Base-by-base conservation (phyloP, 1,140 invertebrate genomes). In the Microplitis demolitor region DNA sequence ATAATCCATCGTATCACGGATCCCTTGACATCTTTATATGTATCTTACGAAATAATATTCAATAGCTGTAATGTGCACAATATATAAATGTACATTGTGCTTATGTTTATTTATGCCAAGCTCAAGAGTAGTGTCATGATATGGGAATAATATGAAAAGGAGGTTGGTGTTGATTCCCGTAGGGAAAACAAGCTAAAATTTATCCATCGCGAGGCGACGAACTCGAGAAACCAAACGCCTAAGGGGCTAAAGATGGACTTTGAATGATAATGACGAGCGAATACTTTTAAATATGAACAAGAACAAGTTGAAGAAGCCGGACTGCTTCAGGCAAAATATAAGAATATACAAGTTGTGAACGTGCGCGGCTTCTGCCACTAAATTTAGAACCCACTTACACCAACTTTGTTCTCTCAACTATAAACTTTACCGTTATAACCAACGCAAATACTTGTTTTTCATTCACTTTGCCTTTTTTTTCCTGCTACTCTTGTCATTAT, bases 221-320 rank as follows among this genome's bases (percentile, higher is more conserved):
- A 24, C 24, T 24, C 24, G 24, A 24, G 24, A 6, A 24, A 24
- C 9, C 56, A 16, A 6, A 24, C 56, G 16, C 73, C 67, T 4
- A 64, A 33, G 51, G 45, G 45, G 31, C 6, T 4, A 11, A 56
- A 45, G 64, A 74, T 66, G 56, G 69, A 63, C 66, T 74, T 62
- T 71, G 64, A 67, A 71, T 71, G 73, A 62, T 35, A 50, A 35
- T n/a, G 60, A 69, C 34, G 56, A n/a, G 24, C 24, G 24, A 58
- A 58, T 58, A 58, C 14, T 58, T 58, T 45, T 45, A 45, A 45
- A 45, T 45, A 45, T 9, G 39, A 45, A 45, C 6, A 45, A 45
- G 39, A 39, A 39, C 6, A 39, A 39, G 37, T 8, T 8, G 37
- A 24, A 58, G 56, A 58, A 58, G 56, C 56, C 16, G 56, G 56